Evolutionary conservation across 2,888 invertebrate species (phyloP).

Genomic region (Noctuana brunneofusca): DNA sequence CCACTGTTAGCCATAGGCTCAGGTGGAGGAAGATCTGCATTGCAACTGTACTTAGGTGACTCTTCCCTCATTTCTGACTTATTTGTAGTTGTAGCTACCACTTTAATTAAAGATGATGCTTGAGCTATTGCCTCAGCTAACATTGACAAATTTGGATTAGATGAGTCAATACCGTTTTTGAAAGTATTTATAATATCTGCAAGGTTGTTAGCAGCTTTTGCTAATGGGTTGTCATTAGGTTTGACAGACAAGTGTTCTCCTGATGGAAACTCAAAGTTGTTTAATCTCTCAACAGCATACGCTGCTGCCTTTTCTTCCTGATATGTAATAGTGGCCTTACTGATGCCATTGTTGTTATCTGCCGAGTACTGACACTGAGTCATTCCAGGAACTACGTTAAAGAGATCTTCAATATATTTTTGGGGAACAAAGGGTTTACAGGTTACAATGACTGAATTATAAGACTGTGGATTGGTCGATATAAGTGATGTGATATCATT

Average conservation of each 20-base stretch:
- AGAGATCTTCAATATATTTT: slow-evolving; percentile 91
- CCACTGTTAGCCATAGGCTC: slow-evolving; percentile 86
- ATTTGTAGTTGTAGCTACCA: slow-evolving; percentile 72
- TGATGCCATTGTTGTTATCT: slow-evolving; percentile 76
- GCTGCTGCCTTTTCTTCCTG: slow-evolving; percentile 62
- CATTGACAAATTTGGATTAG: slow-evolving; percentile 82
- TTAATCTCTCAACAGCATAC: slow-evolving; percentile 91
- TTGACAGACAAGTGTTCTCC: slow-evolving; percentile 91
- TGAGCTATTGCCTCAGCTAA: slow-evolving; percentile 90
- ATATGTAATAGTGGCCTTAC: slow-evolving; percentile 66
- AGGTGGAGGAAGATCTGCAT: slow-evolving; percentile 87
- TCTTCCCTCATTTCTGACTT: slow-evolving; percentile 46
- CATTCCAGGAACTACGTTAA: slow-evolving; percentile 90
- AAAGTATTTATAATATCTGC: slow-evolving; percentile 66
- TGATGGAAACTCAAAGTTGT: slow-evolving; percentile 96
- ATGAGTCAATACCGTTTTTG: slow-evolving; percentile 62
- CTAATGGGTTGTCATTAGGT: slow-evolving; percentile 79
- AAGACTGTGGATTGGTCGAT: slow-evolving; percentile 64
- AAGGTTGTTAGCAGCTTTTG: slow-evolving; percentile 65
- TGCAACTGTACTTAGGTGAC: slow-evolving; percentile 68
- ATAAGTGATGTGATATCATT: slow-evolving; percentile 39
- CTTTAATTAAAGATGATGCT: slow-evolving; percentile 89
- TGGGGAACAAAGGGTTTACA: slow-evolving; percentile 88
- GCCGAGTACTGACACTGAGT: slow-evolving; percentile 67
- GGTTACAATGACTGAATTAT: slow-evolving; percentile 86